Percentiles rank a stretch among this genome's conserved stretches.
phyloP scores from a whole-genome alignment of 2,888 invertebrate genomes.

The Mythimna ferrago region DNA sequence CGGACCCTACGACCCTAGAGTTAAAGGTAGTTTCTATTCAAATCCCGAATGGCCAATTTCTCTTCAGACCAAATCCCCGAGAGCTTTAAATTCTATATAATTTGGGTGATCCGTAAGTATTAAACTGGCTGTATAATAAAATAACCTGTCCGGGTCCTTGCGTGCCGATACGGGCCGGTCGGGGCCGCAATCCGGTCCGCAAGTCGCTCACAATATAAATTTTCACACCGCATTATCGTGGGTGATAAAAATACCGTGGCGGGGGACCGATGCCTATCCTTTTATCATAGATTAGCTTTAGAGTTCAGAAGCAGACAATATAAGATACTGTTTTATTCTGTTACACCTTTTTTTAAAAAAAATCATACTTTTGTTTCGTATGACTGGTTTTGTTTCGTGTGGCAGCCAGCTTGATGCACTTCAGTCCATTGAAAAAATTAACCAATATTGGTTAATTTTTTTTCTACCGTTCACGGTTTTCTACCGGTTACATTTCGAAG shows the following conservation, averaged over 20 bases:
- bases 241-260: conserved; percentile 71
- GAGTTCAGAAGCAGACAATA: conserved; percentile 35
- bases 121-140: conserved; percentile 54
- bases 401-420: too few species aligned
- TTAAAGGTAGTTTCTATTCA: background rate
- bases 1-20: too few species aligned
- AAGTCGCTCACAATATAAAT: conserved; percentile 67
- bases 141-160: conserved; percentile 42
- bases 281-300: conserved; percentile 47
- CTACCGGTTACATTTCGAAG: too few species aligned
- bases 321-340: background rate
- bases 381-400: too few species aligned
- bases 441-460: too few species aligned
- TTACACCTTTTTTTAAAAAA: too few species aligned
- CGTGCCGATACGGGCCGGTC: conserved; percentile 27
- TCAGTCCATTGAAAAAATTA: too few species aligned
- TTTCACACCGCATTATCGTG: conserved; percentile 74
- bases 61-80: conserved; percentile 21
- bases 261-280: conserved; percentile 51
- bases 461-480: too few species aligned
- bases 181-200: conserved; percentile 27
- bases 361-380: too few species aligned
- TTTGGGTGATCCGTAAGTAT: conserved; percentile 50
- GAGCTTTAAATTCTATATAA: conserved; percentile 52
- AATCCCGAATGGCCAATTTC: background rate